Base-by-base conservation (phyloP, 2,113 vertebrate genomes). In the Grus americana region DNA sequence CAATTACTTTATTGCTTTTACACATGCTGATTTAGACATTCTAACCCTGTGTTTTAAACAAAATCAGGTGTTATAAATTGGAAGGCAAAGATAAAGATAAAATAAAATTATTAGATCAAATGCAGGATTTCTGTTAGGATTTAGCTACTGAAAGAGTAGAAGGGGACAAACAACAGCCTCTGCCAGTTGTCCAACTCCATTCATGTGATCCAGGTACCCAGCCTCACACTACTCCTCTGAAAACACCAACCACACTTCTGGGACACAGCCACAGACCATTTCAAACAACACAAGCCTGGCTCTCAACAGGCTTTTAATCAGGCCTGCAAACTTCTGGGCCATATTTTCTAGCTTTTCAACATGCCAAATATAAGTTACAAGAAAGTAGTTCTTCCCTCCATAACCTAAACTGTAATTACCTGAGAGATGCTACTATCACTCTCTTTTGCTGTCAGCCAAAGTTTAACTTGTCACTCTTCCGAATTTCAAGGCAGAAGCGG, bases 281-380 rank as follows among this genome's bases (percentile, higher is more conserved):
- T 57, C 61, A 93, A 80, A 79, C 46, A 79, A 70, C 4, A 1
- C 12, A 66, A 63, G 34, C 47, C 50, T 61, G 42, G 20, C 46
- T 94, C 95, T 86, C 86, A 91, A 80, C 36, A 79, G 47, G 40
- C 40, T 94, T 93, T 90, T 92, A 71, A 79, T 86, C 47, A 75
- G 63, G 62, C 36, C 86, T 86, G 62, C n/a, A 65, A 86, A 86
- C 17, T 49, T 57, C n/a, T 38, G 44, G 79, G 65, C 15, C 52
- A 1, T 74, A 74, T 61, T 86, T 94, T 62, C 61, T 47, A 84
- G 34, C 36, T 79, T 79, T 81, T 88, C 49, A 65, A 42, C 12
- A 47, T 15, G 23, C 19, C 61, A 89, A 84, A 80, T 72, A 10
- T 24, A 91, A 93, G 86, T 36, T 50, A 81, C 15, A 92, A 81